Percentiles rank a stretch among this genome's conserved stretches.
Evolutionary conservation across 2,113 vertebrate species (phyloP).

Genomic region (Rynchops niger): DNA sequence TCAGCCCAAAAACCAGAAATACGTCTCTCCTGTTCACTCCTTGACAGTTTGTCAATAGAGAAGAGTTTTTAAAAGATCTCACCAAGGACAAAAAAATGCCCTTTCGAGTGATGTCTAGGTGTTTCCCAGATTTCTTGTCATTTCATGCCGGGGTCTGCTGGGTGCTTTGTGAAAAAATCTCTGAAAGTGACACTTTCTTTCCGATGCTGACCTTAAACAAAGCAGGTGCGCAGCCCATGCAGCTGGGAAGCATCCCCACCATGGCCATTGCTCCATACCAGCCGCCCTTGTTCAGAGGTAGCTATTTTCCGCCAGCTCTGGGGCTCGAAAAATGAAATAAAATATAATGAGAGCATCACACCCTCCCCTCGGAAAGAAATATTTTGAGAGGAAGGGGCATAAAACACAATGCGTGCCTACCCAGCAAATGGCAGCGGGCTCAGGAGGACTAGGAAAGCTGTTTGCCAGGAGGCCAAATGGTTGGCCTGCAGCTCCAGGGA

Average conservation of each 20-base stretch:
- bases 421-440: background rate
- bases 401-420: background rate
- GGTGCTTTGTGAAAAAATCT: conserved; percentile 1
- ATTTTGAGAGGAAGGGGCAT: background rate
- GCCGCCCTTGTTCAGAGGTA: background rate
- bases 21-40: background rate
- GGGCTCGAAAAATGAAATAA: background rate
- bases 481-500: conserved; percentile 13
- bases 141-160: background rate
- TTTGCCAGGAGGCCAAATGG: conserved; percentile 53
- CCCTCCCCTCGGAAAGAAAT: background rate
- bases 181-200: background rate
- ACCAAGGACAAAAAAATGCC: background rate
- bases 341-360: background rate
- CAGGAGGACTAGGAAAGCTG: background rate
- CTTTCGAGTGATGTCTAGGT: background rate
- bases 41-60: background rate
- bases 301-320: background rate
- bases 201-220: rapidly evolving
- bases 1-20: conserved; percentile 49
- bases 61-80: background rate
- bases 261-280: background rate
- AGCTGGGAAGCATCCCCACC: background rate
- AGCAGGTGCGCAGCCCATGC: background rate
- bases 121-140: background rate